Base-by-base conservation (phyloP, 2,113 vertebrate genomes). In the Datnioides undecimradiatus region DNA sequence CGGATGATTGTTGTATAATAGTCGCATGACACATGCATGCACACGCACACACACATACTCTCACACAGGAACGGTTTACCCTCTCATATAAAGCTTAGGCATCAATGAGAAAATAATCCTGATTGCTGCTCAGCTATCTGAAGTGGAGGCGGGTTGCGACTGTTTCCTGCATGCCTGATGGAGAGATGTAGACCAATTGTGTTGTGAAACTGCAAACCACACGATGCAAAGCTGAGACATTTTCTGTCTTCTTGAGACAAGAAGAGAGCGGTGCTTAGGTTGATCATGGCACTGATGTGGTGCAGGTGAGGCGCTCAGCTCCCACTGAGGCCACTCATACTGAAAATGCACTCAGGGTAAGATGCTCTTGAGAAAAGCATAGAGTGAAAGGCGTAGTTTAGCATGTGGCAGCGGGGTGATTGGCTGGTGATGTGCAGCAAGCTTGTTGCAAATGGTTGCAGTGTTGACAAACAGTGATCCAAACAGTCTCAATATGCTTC, bases 71-170 rank as follows among this genome's bases (percentile, higher is more conserved):
- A 80, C 66, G 77, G 2, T 71, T 86, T 69, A 85, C 73, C 84
- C 86, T 83, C 80, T 83, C 80, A 77, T 87, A 76, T 84, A 90
- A 92, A 91, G 86, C 91, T 67, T 91, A 83, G 85, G 79, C 62
- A 72, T 83, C 88, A 83, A 91, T 90, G 83, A 83, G 83, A 76
- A 90, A 93, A 90, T 80, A 90, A 88, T 87, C 82, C 68, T 87
- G 89, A 93, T 86, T 85, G 77, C 80, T 62, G 79, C 79, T 81
- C 51, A 58, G 83, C 73, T 52, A 74, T 86, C 66, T 76, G 82
- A 77, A 85, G 85, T 82, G 79, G 78, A 51, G 41, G 52, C 45
- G 51, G 76, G 59, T 83, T 79, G 76, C 40, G 38, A 71, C 79
- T 67, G 59, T 67, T 79, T 64, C 63, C 81, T 73, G 66, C 85